A percentile compares a stretch with the other conserved stretches of the same genome.
These are phyloP conservation scores for Decapterus maruadsi DNA, from an alignment of 2,797 vertebrate species.

Conservation along the genomic window DNA sequence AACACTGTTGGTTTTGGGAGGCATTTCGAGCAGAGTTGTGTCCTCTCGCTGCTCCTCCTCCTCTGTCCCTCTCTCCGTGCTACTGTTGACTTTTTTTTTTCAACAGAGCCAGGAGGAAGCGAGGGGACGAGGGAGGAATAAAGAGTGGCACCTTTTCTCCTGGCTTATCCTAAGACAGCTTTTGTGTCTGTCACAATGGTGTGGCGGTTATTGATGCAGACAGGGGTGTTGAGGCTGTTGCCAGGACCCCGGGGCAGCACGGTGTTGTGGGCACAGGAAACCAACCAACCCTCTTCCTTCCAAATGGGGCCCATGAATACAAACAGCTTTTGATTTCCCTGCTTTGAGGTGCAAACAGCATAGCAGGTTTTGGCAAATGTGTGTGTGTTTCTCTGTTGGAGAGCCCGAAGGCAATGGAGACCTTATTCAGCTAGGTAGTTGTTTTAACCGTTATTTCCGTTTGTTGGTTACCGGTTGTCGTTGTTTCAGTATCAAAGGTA, in stretches of 20 bases:
- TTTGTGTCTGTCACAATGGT: conserved; percentile 79
- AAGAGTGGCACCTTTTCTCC: conserved; percentile 75
- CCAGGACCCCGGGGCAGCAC: conserved; percentile 55
- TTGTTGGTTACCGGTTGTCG: conserved; percentile 29
- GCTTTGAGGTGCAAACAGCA: conserved; percentile 60
- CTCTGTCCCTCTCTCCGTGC: conserved; percentile 21
- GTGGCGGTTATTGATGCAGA: conserved; percentile 73
- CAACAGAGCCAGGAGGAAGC: conserved; percentile 62
- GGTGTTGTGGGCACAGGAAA: conserved; percentile 66
- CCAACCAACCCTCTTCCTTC: conserved; percentile 57
- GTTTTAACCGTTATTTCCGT: conserved; percentile 29
- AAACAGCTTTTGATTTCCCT: conserved; percentile 75
- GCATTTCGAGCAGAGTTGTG: conserved; percentile 25
- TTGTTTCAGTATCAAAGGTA: conserved; percentile 21
- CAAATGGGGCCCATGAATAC: conserved; percentile 60
- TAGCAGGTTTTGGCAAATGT: conserved; percentile 44
- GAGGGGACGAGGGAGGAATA: conserved; percentile 70
- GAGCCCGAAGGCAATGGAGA: conserved; percentile 53
- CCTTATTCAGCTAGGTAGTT: conserved; percentile 43
- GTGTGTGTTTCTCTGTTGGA: conserved; percentile 20
- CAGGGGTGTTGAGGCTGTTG: conserved; percentile 63
- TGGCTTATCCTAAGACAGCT: conserved; percentile 65
- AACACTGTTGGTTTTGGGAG: conserved; percentile 22
- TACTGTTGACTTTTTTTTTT: conserved; percentile 60
- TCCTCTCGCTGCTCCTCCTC: conserved; percentile 14